Conservation (phyloP, 2,113 vertebrate species). For the Vidua chalybeata region DNA sequence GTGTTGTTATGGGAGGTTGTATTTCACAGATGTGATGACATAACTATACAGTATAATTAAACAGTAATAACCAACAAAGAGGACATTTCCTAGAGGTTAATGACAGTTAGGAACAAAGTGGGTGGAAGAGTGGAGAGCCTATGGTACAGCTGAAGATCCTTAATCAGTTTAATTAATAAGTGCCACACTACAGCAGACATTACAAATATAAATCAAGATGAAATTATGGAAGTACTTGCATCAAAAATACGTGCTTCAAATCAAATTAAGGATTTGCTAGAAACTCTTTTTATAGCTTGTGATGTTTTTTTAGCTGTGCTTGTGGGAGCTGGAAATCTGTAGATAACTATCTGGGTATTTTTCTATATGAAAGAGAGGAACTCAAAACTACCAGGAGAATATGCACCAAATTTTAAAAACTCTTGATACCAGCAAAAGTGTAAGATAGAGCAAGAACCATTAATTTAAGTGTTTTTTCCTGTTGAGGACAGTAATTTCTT, state of each 20-base stretch:
- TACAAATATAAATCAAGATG: background rate
- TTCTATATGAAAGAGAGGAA: background rate
- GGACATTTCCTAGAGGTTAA: constrained; percentile 52
- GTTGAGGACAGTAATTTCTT: background rate
- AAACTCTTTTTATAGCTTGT: background rate
- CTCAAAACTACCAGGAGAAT: background rate
- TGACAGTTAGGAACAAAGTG: background rate
- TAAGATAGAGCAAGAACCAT: background rate
- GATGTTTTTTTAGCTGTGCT: background rate
- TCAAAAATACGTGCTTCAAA: background rate
- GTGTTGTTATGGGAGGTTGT: background rate
- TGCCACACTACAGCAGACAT: background rate
- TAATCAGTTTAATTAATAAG: background rate
- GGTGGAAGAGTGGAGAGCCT: background rate
- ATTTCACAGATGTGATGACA: constrained; percentile 30
- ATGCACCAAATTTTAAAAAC: background rate
- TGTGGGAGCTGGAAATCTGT: background rate
- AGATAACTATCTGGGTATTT: background rate
- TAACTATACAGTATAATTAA: constrained; percentile 42
- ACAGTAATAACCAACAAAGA: constrained; percentile 2
- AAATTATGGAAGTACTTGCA: background rate
- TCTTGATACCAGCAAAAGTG: background rate
- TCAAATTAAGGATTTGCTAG: background rate
- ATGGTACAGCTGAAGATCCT: background rate
- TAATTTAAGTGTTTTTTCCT: background rate